These are phyloP conservation scores for Acrobasis repandana DNA, from an alignment of 2,888 invertebrate species.

Conservation along the genomic window DNA sequence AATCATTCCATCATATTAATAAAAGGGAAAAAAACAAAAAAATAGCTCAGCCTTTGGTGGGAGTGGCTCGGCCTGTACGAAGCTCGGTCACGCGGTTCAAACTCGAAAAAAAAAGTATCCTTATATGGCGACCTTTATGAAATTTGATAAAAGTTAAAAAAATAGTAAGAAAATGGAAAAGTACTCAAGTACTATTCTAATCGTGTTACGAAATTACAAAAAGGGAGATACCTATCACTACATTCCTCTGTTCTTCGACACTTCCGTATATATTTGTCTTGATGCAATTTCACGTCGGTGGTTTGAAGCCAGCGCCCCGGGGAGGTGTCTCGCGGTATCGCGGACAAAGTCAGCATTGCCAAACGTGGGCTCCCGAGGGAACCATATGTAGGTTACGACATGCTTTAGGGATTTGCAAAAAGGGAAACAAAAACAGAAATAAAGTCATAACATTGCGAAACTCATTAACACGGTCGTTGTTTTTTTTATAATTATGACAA, in stretches of 20 bases:
- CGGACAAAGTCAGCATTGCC: constrained; percentile 4
- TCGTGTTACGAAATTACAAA: no score
- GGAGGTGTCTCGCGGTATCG: constrained; percentile 12
- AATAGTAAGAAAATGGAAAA: no score
- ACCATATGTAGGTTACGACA: constrained; percentile 11
- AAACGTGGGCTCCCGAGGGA: constrained; percentile 8
- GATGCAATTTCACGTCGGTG: constrained; percentile 22
- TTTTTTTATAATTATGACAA: neutral
- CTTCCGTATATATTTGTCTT: neutral
- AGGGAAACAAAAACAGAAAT: constrained; percentile 10
- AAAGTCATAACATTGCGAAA: constrained; percentile 4
- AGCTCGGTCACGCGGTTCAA: no score
- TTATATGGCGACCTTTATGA: no score
- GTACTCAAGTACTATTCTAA: no score
- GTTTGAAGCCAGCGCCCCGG: constrained; percentile 24
- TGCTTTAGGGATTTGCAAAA: constrained; percentile 11
- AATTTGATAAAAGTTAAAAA: no score
- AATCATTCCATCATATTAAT: no score
- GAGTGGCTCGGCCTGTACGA: no score
- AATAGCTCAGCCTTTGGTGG: no score
- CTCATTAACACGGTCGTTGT: constrained; percentile 1
- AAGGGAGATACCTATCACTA: neutral
- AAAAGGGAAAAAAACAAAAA: no score
- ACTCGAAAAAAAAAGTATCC: no score
- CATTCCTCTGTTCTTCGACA: neutral